phyloP scores from a whole-genome alignment of 2,888 invertebrate species.

The Gnatocerus cornutus region DNA sequence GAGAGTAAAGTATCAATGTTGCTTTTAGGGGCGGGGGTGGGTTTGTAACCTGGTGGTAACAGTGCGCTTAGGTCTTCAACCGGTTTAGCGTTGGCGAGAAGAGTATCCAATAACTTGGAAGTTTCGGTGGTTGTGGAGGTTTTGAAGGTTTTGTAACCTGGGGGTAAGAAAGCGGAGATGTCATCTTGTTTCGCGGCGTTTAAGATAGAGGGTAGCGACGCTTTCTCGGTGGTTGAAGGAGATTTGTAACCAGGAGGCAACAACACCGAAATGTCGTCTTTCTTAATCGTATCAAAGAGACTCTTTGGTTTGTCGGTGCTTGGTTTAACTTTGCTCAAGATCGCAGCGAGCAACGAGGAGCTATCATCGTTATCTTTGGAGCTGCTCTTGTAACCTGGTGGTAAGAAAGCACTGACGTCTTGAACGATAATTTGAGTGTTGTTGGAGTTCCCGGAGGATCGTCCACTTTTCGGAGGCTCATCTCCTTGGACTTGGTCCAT shows the following conservation, averaged over 20 bases:
- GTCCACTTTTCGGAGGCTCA: constrained; percentile 59
- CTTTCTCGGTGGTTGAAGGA: constrained; percentile 61
- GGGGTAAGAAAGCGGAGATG: constrained; percentile 69
- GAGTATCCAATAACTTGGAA: neutral
- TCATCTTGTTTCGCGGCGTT: constrained; percentile 49
- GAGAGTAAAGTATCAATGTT: constrained; percentile 43
- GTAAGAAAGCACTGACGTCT: constrained; percentile 76
- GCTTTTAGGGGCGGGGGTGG: constrained; percentile 39
- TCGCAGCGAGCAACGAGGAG: constrained; percentile 58
- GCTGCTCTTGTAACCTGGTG: constrained; percentile 76
- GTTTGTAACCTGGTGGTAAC: constrained; percentile 75
- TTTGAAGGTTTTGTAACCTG: constrained; percentile 60
- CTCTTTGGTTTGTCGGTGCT: constrained; percentile 24
- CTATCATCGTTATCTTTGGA: constrained; percentile 56
- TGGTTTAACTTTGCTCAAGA: constrained; percentile 55
- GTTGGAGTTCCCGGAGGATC: constrained; percentile 22
- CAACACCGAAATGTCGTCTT: constrained; percentile 71
- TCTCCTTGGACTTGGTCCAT: constrained; percentile 63
- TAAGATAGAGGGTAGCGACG: neutral
- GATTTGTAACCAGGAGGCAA: constrained; percentile 77
- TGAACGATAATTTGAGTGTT: constrained; percentile 71
- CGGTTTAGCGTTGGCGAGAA: constrained; percentile 55
- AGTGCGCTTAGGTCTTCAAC: constrained; percentile 75
- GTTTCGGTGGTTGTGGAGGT: constrained; percentile 4
- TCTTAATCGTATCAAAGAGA: neutral